phyloP scores from a whole-genome alignment of 1,140 invertebrate species.

The Penaeus vannamei region DNA sequence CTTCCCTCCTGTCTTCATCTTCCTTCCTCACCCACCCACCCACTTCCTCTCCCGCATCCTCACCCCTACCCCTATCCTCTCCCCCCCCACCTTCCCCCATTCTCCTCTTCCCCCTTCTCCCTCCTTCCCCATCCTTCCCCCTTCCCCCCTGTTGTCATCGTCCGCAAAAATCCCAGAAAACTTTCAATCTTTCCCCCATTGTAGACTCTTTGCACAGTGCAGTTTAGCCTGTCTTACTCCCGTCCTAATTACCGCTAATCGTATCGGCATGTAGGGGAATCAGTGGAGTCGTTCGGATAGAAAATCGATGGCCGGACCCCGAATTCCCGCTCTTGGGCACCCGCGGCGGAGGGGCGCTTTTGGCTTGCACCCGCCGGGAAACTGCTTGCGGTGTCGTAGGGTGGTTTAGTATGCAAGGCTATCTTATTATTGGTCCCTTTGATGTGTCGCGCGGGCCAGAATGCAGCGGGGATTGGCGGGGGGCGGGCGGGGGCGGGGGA shows the following conservation, averaged over 20 bases:
- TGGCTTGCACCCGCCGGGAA: not conserved
- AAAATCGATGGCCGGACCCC: conserved; percentile 14
- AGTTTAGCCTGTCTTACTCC: conserved; percentile 26
- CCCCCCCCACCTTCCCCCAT: too few relatives aligned
- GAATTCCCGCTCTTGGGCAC: not conserved
- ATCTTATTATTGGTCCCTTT: conserved; percentile 54
- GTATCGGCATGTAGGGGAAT: conserved; percentile 45
- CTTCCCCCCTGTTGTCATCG: too few relatives aligned
- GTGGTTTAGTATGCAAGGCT: conserved; percentile 44
- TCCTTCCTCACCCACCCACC: not conserved
- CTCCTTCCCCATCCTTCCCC: too few relatives aligned
- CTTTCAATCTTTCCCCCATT: too few relatives aligned
- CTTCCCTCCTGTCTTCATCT: not conserved
- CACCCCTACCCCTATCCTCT: not conserved
- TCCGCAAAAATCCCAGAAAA: too few relatives aligned
- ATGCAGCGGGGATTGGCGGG: conserved; percentile 21
- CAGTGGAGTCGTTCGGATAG: conserved; percentile 6
- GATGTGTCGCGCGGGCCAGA: conserved; percentile 30
- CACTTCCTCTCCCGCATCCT: not conserved
- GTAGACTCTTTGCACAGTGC: conserved; percentile 36
- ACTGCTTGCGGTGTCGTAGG: conserved; percentile 37
- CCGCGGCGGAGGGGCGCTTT: too few relatives aligned
- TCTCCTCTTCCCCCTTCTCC: not conserved
- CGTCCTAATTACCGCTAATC: conserved; percentile 54
- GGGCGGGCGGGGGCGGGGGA: not conserved